Percentiles rank a stretch among this genome's conserved stretches.
Evolutionary conservation across 1,140 invertebrate genomes (phyloP).

Genomic region (Holotrichia oblita): DNA sequence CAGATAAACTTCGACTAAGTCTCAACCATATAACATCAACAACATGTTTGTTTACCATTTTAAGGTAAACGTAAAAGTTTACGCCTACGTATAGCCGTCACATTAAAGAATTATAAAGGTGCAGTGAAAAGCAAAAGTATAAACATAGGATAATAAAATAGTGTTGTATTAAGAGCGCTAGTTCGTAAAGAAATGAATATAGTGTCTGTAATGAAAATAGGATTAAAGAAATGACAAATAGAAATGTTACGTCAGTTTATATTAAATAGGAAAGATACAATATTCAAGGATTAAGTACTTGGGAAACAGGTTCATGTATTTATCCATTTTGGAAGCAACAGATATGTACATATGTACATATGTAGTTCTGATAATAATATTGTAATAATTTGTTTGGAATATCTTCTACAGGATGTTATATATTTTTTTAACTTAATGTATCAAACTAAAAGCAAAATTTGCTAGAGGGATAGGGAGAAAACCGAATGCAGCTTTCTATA

Average conservation of each 20-base stretch:
- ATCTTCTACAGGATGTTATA: too few relatives aligned
- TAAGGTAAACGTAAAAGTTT: constrained; percentile 25
- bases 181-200: constrained; percentile 9
- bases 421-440: too few relatives aligned
- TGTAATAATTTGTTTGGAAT: too few relatives aligned
- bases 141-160: constrained; percentile 26
- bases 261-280: background rate
- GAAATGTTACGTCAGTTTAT: background rate
- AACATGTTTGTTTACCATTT: constrained; percentile 25
- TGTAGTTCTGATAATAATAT: too few relatives aligned
- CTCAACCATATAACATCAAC: too few relatives aligned
- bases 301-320: background rate
- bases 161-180: constrained; percentile 6
- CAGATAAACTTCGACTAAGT: constrained; percentile 19
- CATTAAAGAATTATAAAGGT: constrained; percentile 13
- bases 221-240: constrained; percentile 20
- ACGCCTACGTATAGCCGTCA: background rate
- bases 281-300: background rate
- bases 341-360: too few relatives aligned
- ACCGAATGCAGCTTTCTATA: too few relatives aligned
- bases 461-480: too few relatives aligned
- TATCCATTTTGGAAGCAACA: too few relatives aligned
- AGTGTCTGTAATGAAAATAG: constrained; percentile 26
- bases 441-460: too few relatives aligned
- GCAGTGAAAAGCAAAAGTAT: constrained; percentile 24